Base-by-base conservation (phyloP, 1,140 invertebrate genomes). In the Cydia fagiglandana region DNA sequence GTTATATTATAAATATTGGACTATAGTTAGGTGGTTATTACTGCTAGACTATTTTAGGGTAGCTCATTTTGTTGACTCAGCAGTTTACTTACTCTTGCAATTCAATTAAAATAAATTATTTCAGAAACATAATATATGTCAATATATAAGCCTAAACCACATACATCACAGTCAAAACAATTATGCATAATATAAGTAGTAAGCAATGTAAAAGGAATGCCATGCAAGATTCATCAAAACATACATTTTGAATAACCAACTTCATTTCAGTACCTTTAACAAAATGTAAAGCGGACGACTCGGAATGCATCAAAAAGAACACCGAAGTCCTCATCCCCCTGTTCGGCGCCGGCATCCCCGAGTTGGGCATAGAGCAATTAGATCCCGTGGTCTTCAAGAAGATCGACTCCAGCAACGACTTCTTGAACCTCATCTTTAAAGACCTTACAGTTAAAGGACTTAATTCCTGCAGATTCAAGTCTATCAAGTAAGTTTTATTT, bases 321-420 rank as follows among this genome's bases (percentile, higher is more conserved):
- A n/a, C 78, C 0, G 30, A 77, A 24, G 64, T 50, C 0, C 53
- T 64, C 2, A 73, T 84, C 28, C 76, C 79, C 6, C 50, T 73
- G 10, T 83, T 86, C 53, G 74, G 74, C 2, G 75, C 73, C 24
- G 83, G 83, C 17, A 74, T 84, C 9, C 77, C 80, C 4, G 79
- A 83, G n/a, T 20, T 78, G 5, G 77, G 77, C 10, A 78, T 86
- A 0, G 73, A 81, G 0, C n/a, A 30, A 1, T 4, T 80, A 28
- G 83, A 86, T 30, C 81, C 84, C 2, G 12, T 84, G 1, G 17
- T 15, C 1, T 24, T 83, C 15, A 77, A 81, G 10, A 74, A 41
- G 6, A 76, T 84, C 4, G 78, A 86, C 13, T 80, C 81, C 6
- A 83, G 76, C 17, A 45, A 76, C 15, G 2, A 75, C 0, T 78